These are phyloP conservation scores for Blennius ocellaris DNA, from an alignment of 2,113 vertebrate genomes.

Conservation along the genomic window DNA sequence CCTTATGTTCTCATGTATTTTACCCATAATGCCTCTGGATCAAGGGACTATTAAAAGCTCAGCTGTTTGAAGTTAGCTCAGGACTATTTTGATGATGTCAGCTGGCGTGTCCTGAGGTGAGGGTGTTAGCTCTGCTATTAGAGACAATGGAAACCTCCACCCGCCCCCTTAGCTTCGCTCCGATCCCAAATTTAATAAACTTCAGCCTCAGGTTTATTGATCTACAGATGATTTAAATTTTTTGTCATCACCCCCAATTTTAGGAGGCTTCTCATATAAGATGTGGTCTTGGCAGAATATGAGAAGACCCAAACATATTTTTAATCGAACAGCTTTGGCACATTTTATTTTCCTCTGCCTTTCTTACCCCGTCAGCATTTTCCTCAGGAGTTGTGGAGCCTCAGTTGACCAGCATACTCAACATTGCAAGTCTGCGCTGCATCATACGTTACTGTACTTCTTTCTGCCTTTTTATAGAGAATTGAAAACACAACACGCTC, in stretches of 20 bases:
- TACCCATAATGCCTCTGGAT: conserved; percentile 49
- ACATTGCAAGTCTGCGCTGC: conserved; percentile 47
- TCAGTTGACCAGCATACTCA: background rate
- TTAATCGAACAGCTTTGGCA: background rate
- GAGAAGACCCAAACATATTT: background rate
- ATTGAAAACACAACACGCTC: conserved; percentile 75
- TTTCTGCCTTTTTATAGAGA: conserved; percentile 71
- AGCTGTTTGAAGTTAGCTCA: conserved; percentile 64
- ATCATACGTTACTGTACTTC: conserved; percentile 57
- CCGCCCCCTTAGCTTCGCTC: background rate
- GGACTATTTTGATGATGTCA: conserved; percentile 65
- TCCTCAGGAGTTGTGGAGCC: background rate
- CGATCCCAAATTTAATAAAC: background rate
- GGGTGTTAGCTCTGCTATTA: conserved; percentile 41
- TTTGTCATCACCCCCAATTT: background rate
- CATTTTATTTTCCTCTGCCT: background rate
- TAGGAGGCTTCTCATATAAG: background rate
- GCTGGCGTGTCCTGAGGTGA: conserved; percentile 63
- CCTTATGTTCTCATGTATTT: conserved; percentile 21
- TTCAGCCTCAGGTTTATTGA: conserved; percentile 3
- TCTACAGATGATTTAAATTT: conserved; percentile 2
- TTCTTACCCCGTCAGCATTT: background rate
- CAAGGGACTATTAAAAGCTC: conserved; percentile 49
- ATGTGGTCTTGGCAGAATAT: background rate
- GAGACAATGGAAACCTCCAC: conserved; percentile 20